Base-by-base conservation (phyloP, 2,888 invertebrate species). In the Agrochola lychnidis region DNA sequence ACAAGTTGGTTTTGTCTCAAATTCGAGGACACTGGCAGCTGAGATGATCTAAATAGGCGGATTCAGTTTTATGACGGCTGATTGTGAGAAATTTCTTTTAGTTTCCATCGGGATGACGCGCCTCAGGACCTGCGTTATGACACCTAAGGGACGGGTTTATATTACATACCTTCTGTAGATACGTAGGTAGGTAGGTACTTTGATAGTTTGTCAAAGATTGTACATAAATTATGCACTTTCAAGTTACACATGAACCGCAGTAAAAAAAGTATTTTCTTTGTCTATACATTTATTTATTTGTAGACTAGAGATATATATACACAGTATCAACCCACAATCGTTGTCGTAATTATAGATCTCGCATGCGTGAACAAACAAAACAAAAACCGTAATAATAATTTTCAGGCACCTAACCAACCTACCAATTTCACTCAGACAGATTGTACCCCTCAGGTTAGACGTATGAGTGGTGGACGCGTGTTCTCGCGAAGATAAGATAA, bases 1-100 rank as follows among this genome's bases (percentile, higher is more conserved):
- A 71, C 64, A 78, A 78, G 72, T 79, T 89, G 86, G 90, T 81
- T 51, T 59, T 73, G 76, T 78, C 80, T 40, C 86, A 90, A 90
- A 88, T 83, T 89, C 87, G 88, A 89, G 90, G 90, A 91, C 88
- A 88, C 88, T 90, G 86, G 92, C 91, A 90, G 89, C 91, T 89
- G 88, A 94, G 94, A 95, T 95, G 95, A 95, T 95, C 95, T 95
- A 94, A 95, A 95, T 94, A 91, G 95, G 90, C 90, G 92, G 91
- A 90, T 93, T 90, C 88, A 85, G 90, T 94, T 95, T 95, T 95
- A 95, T 93, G 92, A 91, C 90, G 88, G 90, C 90, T 90, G 91
- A 91, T 92, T 91, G 88, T 86, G 90, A 84, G 87, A 91, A 90
- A 90, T 92, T 89, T 90, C 90, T 89, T 87, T 86, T 85, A 86